Base-by-base conservation (phyloP, 2,797 vertebrate genomes). In the Danio jaintianensis region DNA sequence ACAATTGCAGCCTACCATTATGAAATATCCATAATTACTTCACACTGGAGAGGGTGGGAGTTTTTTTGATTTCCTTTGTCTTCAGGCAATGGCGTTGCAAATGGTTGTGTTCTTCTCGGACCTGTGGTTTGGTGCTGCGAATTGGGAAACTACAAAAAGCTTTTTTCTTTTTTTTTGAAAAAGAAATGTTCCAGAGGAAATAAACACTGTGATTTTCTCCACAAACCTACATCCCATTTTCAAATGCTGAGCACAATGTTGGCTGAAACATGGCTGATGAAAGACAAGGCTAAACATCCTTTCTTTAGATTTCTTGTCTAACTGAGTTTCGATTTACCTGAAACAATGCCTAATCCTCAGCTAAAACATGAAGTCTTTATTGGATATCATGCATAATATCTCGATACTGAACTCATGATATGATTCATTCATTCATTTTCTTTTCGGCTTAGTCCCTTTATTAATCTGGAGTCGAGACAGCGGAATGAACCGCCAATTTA, bases 1-100 rank as follows among this genome's bases (percentile, higher is more conserved):
- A 84, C 83, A 87, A 83, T 86, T 79, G 55, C 75, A 86, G 83
- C 78, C 62, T 50, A 62, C 84, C 85, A 88, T 86, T 83, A 90
- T 86, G 87, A 90, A 87, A 84, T 75, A 75, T 89, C 86, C 80
- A 68, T 86, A 90, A 85, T 89, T 85, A 87, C 67, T 22, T 59
- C 52, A 85, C 80, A 85, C 75, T 66, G 56, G 61, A 79, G 58
- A 79, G 80, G 71, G 75, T 61, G 66, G n/a, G 77, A 22, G 75
- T 66, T 87, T 52, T 29, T 52, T 83, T 82, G 83, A 86, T 85
- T 86, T 82, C 77, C 80, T 85, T 86, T 81, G 82, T 83, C 81
- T 82, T 79, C 78, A 77, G 84, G 52, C 55, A 40, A 22, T n/a
- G 72, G 16, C 48, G 50, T 38, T 58, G 58, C 69, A 83, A 87